A percentile compares a stretch with the other conserved stretches of the same genome.
phyloP scores from a whole-genome alignment of 2,113 vertebrate genomes.

The Camelus dromedarius region DNA sequence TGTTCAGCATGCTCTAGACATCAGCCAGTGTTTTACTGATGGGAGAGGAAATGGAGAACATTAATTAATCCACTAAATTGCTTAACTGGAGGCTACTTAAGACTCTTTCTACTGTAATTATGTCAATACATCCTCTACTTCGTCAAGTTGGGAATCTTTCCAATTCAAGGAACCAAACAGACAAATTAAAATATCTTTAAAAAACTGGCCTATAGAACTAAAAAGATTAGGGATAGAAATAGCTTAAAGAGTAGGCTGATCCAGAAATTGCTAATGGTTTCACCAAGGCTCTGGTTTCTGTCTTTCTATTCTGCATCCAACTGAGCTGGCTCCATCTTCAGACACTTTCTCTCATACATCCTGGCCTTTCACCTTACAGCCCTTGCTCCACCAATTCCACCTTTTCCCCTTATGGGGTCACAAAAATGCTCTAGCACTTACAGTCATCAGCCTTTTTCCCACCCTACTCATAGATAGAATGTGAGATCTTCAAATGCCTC shows the following conservation, averaged over 20 bases:
- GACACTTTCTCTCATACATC: background rate
- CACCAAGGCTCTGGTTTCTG: background rate
- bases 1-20: background rate
- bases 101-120: background rate
- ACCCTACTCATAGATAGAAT: background rate
- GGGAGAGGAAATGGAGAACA: background rate
- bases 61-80: background rate
- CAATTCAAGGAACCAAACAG: background rate
- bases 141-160: background rate
- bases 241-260: background rate
- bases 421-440: background rate
- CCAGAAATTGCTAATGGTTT: background rate
- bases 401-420: background rate
- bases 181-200: conserved; percentile 4
- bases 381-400: background rate
- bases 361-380: background rate
- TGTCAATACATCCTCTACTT: background rate
- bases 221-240: background rate
- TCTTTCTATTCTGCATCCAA: background rate
- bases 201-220: background rate
- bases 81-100: background rate
- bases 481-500: background rate
- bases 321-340: background rate
- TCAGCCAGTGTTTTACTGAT: background rate
- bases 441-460: background rate